A percentile compares a stretch with the other conserved stretches of the same genome.
Conservation (phyloP, 2,888 invertebrate species). For the Theretra japonica region DNA sequence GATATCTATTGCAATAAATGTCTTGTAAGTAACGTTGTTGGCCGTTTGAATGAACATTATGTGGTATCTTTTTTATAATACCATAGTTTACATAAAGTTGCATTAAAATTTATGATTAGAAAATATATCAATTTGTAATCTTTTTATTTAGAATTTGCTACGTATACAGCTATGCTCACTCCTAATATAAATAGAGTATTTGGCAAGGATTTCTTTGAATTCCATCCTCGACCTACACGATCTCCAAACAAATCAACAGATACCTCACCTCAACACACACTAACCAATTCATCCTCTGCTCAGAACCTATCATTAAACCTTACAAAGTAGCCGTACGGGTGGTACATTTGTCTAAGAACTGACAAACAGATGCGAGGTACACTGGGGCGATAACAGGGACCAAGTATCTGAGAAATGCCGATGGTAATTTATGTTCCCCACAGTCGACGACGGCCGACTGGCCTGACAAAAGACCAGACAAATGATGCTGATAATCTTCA, state of each 20-base stretch:
- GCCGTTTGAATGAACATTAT: no score
- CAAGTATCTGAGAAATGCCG: slow-evolving; percentile 75
- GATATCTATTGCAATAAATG: no score
- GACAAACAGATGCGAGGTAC: slow-evolving; percentile 78
- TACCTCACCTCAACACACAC: slow-evolving; percentile 35
- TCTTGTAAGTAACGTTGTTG: no score
- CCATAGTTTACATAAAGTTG: no score
- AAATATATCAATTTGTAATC: no score
- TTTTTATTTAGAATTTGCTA: no score
- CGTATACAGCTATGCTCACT: no score
- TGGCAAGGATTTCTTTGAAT: not conserved
- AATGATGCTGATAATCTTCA: slow-evolving; percentile 76
- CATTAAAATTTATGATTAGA: no score
- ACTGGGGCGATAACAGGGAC: slow-evolving; percentile 71
- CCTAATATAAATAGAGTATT: not conserved
- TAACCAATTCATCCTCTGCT: slow-evolving; percentile 36
- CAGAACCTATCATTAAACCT: slow-evolving; percentile 56
- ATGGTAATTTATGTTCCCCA: slow-evolving; percentile 78
- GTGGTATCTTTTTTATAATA: no score
- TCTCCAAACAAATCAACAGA: not conserved
- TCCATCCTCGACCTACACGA: not conserved
- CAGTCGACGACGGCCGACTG: slow-evolving; percentile 61
- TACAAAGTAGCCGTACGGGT: slow-evolving; percentile 70
- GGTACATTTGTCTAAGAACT: slow-evolving; percentile 72
- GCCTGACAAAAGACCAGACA: slow-evolving; percentile 78